These are phyloP conservation scores for Galagoides demidoff DNA, from an alignment of 2,797 vertebrate species.

Conservation along the genomic window DNA sequence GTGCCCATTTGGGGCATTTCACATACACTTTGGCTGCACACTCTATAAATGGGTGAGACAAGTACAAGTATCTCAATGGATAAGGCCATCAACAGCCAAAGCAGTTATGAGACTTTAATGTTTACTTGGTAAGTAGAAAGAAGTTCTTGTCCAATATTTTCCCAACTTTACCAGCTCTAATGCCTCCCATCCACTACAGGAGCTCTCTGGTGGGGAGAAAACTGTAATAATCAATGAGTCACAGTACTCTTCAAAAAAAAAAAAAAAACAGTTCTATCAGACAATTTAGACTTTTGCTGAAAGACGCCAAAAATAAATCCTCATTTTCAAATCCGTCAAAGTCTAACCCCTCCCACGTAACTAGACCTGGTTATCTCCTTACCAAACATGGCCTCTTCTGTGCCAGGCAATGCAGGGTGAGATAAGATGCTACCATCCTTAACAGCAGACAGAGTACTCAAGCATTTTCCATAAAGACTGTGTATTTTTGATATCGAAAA, in stretches of 20 bases:
- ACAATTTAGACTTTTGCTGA: slow-evolving; percentile 16
- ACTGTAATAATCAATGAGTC: slow-evolving; percentile 39
- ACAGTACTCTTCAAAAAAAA: slow-evolving; percentile 42
- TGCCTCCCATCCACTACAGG: not conserved
- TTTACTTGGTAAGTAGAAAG: not conserved
- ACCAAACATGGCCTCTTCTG: slow-evolving; percentile 94
- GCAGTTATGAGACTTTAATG: not conserved
- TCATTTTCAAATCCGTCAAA: slow-evolving; percentile 1
- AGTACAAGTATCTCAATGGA: not conserved
- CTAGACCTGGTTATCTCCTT: slow-evolving; percentile 68
- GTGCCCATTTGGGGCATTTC: not conserved
- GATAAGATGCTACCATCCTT: slow-evolving; percentile 96
- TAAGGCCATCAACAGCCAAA: not conserved
- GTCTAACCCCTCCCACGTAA: not conserved
- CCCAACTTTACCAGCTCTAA: not conserved
- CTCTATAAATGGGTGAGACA: fast-evolving
- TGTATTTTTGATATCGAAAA: slow-evolving; percentile 94
- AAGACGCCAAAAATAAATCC: slow-evolving; percentile 46
- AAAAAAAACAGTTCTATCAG: slow-evolving; percentile 30
- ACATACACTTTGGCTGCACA: fast-evolving
- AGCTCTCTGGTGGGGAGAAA: not conserved
- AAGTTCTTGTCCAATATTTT: too few species aligned
- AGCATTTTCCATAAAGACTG: slow-evolving; percentile 94
- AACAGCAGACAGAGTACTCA: slow-evolving; percentile 94
- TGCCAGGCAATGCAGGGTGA: slow-evolving; percentile 92